Percentiles rank a stretch among this genome's conserved stretches.
Evolutionary conservation across 2,797 vertebrate genomes (phyloP).

Genomic region (Liparis tanakae): DNA sequence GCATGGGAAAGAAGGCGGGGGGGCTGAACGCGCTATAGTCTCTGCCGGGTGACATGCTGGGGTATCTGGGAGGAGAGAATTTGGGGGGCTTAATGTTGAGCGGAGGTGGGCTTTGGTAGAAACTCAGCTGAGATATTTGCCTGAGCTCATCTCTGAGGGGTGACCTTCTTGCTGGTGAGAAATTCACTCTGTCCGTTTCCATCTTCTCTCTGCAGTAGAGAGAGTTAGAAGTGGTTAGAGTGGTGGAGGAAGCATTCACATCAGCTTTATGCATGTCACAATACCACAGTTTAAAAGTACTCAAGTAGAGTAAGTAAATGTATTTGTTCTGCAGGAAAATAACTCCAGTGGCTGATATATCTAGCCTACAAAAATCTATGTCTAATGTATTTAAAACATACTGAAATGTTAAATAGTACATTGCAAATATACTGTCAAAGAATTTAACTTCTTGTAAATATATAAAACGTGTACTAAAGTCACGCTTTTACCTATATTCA

Average conservation of each 20-base stretch:
- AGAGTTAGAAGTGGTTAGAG: background rate
- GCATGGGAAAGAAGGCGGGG: constrained; percentile 59
- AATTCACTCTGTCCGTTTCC: constrained; percentile 70
- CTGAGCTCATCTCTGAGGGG: constrained; percentile 53
- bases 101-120: constrained; percentile 77
- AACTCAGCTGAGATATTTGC: constrained; percentile 55
- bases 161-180: constrained; percentile 66
- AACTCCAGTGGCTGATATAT: background rate
- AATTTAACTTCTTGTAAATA: too few relatives aligned
- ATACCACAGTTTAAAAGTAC: background rate
- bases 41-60: constrained; percentile 44
- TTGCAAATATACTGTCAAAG: too few relatives aligned
- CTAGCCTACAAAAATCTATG: too few relatives aligned
- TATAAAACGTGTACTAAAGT: too few relatives aligned
- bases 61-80: constrained; percentile 65
- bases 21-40: constrained; percentile 74
- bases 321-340: background rate
- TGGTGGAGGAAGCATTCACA: background rate
- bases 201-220: constrained; percentile 69
- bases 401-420: too few relatives aligned
- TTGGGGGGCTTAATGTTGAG: constrained; percentile 77
- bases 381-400: too few relatives aligned
- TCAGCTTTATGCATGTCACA: background rate
- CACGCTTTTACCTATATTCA: too few relatives aligned
- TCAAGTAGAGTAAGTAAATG: background rate